A percentile compares a stretch with the other conserved stretches of the same genome.
Evolutionary conservation across 2,797 vertebrate species (phyloP).

Genomic region (Buceros bicornis): DNA sequence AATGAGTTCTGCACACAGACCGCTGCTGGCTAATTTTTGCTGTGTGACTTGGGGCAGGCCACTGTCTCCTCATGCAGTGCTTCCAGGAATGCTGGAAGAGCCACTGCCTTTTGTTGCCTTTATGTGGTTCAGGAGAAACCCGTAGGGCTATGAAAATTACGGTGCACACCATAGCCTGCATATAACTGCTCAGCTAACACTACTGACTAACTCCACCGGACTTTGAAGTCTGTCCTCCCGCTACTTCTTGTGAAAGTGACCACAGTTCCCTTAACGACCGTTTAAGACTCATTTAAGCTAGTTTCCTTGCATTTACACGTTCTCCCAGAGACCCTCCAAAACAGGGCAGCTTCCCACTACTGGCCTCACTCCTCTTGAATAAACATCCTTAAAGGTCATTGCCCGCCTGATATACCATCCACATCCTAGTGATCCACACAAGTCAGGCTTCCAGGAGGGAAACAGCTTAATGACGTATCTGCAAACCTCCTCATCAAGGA

Average conservation of each 20-base stretch:
- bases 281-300: not conserved
- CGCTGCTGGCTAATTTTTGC: not conserved
- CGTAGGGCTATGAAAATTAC: not conserved
- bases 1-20: not conserved
- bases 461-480: not conserved
- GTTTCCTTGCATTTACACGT: not conserved
- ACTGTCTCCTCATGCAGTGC: not conserved
- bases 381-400: not conserved
- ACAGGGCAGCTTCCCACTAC: not conserved
- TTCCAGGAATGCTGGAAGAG: not conserved
- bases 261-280: not conserved
- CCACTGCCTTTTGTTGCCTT: not conserved
- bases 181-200: not conserved
- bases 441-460: not conserved
- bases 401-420: not conserved
- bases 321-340: not conserved
- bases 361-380: not conserved
- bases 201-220: not conserved
- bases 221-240: not conserved
- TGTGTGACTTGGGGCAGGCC: not conserved
- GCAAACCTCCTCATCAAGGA: not conserved
- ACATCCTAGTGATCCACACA: not conserved
- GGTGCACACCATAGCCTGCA: accelerated
- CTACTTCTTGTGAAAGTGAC: not conserved
- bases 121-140: not conserved